phyloP scores from a whole-genome alignment of 2,888 invertebrate genomes.

The Petrolisthes cinctipes region DNA sequence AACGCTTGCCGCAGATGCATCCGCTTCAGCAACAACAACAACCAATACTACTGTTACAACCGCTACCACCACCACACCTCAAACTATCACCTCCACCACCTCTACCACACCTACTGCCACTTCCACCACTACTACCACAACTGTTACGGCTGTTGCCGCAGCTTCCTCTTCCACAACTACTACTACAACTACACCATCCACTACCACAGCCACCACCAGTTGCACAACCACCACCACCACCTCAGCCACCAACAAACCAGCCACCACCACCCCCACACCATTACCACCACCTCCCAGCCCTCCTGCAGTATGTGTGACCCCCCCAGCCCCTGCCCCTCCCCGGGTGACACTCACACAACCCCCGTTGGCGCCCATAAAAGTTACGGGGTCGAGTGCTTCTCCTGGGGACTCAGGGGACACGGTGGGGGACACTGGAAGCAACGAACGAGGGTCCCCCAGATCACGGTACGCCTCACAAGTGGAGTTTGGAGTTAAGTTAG shows the following conservation, averaged over 20 bases:
- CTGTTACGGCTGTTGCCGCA: background rate
- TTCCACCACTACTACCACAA: slow-evolving; percentile 12
- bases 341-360: slow-evolving; percentile 24
- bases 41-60: background rate
- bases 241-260: background rate
- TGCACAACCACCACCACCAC: background rate
- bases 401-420: background rate
- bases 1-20: background rate
- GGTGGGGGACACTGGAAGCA: background rate
- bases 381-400: background rate
- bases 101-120: background rate
- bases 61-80: background rate
- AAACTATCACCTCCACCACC: background rate
- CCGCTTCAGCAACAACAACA: background rate
- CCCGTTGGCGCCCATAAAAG: slow-evolving; percentile 15
- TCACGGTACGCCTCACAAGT: slow-evolving; percentile 83
- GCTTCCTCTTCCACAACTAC: background rate
- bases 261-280: background rate
- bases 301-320: slow-evolving; percentile 16
- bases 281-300: background rate
- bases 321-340: slow-evolving; percentile 28
- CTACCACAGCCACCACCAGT: background rate
- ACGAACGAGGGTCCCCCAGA: slow-evolving; percentile 78
- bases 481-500: slow-evolving; percentile 91
- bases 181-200: background rate